Evolutionary conservation across 1,140 invertebrate species (phyloP).

Genomic region (Centruroides vittatus): DNA sequence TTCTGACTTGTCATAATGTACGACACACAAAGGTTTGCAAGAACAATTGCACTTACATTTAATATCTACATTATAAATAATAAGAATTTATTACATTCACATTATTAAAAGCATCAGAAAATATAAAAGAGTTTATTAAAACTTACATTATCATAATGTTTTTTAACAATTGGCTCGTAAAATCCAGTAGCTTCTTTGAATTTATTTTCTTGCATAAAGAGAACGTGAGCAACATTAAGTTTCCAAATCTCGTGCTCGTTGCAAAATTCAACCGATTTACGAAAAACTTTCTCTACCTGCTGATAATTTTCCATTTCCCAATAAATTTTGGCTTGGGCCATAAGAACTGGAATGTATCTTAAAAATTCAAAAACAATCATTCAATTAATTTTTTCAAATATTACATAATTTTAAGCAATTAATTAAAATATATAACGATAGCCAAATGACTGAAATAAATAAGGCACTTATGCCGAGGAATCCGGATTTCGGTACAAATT

Average conservation of each 20-base stretch:
- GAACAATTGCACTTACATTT: slow-evolving; percentile 85
- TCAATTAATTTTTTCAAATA: slow-evolving; percentile 1
- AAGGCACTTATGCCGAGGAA: too few species aligned
- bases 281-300: slow-evolving; percentile 86
- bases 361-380: slow-evolving; percentile 12
- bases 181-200: slow-evolving; percentile 96
- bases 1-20: slow-evolving; percentile 99
- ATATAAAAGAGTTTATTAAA: background rate
- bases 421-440: too few species aligned
- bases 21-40: slow-evolving; percentile 96
- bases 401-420: background rate
- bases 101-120: too few species aligned
- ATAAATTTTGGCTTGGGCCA: slow-evolving; percentile 98
- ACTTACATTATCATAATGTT: slow-evolving; percentile 79
- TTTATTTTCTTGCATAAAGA: slow-evolving; percentile 99
- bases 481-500: too few species aligned
- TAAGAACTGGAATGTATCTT: slow-evolving; percentile 78
- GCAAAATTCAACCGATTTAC: slow-evolving; percentile 95
- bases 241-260: slow-evolving; percentile 95
- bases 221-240: slow-evolving; percentile 92
- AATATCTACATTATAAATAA: slow-evolving; percentile 46
- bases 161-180: slow-evolving; percentile 96
- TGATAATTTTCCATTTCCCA: slow-evolving; percentile 95
- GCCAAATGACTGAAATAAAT: too few species aligned
- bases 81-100: background rate